Percentiles rank a stretch among this genome's conserved stretches.
These are phyloP conservation scores for Hybos culiciformis DNA, from an alignment of 2,888 invertebrate genomes.

Conservation along the genomic window DNA sequence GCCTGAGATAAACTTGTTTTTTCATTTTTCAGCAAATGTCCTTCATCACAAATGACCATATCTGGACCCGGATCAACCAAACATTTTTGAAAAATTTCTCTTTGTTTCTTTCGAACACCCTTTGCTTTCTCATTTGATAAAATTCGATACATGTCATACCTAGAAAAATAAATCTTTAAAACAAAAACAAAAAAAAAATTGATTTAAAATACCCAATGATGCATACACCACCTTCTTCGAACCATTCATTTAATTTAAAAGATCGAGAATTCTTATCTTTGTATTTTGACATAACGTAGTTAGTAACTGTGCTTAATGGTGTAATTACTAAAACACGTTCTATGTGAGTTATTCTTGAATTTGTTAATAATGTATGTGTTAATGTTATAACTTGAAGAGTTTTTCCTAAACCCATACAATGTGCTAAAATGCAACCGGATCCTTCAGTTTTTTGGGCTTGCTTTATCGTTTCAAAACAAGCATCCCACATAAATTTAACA, in stretches of 20 bases:
- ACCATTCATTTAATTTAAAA: conserved; percentile 66
- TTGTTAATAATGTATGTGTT: conserved; percentile 66
- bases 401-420: conserved; percentile 82
- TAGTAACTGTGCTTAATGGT: conserved; percentile 87
- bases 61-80: conserved; percentile 87
- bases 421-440: conserved; percentile 87
- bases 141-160: conserved; percentile 92
- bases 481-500: conserved; percentile 91
- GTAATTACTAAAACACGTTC: conserved; percentile 75
- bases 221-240: conserved; percentile 71
- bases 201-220: no score
- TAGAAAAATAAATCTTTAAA: no score
- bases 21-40: conserved; percentile 91
- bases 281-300: conserved; percentile 67
- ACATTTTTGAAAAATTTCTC: conserved; percentile 51
- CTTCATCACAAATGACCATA: conserved; percentile 93
- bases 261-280: conserved; percentile 68
- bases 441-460: conserved; percentile 46
- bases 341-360: conserved; percentile 52
- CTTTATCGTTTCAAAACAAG: conserved; percentile 76
- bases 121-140: conserved; percentile 49
- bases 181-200: no score
- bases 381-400: conserved; percentile 87
- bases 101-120: conserved; percentile 59
- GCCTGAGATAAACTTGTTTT: conserved; percentile 78